phyloP scores from a whole-genome alignment of 2,888 invertebrate genomes.

The Thymelicus lineola region DNA sequence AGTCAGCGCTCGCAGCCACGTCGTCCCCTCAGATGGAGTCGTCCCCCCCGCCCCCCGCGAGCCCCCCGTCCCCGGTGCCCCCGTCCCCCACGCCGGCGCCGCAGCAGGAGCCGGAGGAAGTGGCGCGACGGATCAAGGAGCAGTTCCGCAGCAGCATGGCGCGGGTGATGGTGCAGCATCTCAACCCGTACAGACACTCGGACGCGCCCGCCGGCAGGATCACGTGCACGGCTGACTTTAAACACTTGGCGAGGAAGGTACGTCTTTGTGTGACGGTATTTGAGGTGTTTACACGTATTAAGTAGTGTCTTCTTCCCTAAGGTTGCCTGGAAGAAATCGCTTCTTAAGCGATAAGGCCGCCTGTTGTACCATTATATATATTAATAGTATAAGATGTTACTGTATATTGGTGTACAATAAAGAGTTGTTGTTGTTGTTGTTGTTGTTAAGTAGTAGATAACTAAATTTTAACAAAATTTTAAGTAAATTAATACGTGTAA shows the following conservation, averaged over 20 bases:
- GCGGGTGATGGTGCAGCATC: slow-evolving; percentile 92
- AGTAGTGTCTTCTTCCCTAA: too few relatives aligned
- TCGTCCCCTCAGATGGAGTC: slow-evolving; percentile 30
- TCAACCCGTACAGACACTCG: slow-evolving; percentile 94
- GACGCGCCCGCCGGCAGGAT: slow-evolving; percentile 94
- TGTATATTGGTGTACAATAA: too few relatives aligned
- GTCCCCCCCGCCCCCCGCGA: slow-evolving; percentile 29
- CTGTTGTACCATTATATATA: too few relatives aligned
- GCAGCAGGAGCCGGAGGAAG: slow-evolving; percentile 70
- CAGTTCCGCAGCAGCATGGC: slow-evolving; percentile 92
- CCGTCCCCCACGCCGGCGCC: slow-evolving; percentile 32
- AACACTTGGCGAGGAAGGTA: slow-evolving; percentile 97
- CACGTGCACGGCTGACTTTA: slow-evolving; percentile 95
- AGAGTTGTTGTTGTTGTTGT: too few relatives aligned
- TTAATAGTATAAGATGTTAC: too few relatives aligned
- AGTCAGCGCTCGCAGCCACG: slow-evolving; percentile 20
- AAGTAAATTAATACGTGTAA: too few relatives aligned
- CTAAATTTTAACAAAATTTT: too few relatives aligned
- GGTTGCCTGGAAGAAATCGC: too few relatives aligned
- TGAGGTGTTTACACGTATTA: too few relatives aligned
- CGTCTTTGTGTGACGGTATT: slow-evolving; percentile 37
- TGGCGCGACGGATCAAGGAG: slow-evolving; percentile 92
- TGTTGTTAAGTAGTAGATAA: too few relatives aligned
- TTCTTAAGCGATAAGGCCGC: too few relatives aligned
- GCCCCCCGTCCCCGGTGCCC: slow-evolving; percentile 4